These are phyloP conservation scores for Meiosimyza platycephala DNA, from an alignment of 2,888 invertebrate species.

Conservation along the genomic window DNA sequence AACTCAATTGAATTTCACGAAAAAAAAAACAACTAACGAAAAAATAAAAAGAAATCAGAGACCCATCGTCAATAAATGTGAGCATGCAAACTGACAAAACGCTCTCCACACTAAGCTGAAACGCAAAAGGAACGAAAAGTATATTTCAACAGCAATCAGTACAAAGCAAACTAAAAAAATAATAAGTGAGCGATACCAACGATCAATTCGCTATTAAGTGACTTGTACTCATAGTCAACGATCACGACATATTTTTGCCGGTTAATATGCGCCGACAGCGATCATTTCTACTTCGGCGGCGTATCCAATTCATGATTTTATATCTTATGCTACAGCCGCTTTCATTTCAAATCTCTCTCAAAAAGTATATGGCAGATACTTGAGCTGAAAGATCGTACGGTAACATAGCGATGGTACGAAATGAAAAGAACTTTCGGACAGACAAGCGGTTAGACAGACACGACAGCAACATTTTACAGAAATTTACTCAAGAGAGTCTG, in stretches of 20 bases:
- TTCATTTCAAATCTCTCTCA: neutral
- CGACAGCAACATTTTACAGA: slow-evolving; percentile 22
- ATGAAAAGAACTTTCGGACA: neutral
- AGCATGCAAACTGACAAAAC: too few species aligned
- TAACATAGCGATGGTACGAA: neutral
- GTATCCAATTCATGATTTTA: slow-evolving; percentile 33
- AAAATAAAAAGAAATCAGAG: too few species aligned
- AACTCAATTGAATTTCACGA: slow-evolving; percentile 18
- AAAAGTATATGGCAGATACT: slow-evolving; percentile 9
- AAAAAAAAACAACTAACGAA: neutral
- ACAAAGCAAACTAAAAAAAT: too few species aligned
- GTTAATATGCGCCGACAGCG: slow-evolving; percentile 29
- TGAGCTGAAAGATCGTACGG: neutral
- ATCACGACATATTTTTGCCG: slow-evolving; percentile 27
- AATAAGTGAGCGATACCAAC: too few species aligned
- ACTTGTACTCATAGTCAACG: too few species aligned
- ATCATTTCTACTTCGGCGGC: slow-evolving; percentile 18
- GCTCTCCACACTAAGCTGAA: too few species aligned
- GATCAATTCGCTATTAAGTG: too few species aligned
- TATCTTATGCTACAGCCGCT: neutral
- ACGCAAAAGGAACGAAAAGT: too few species aligned
- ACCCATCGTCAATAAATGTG: too few species aligned
- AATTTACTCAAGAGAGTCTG: slow-evolving; percentile 18
- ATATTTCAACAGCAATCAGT: too few species aligned
- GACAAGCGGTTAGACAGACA: slow-evolving; percentile 1